Conservation (phyloP, 2,797 vertebrate genomes). For the Micromesistius poutassou region DNA sequence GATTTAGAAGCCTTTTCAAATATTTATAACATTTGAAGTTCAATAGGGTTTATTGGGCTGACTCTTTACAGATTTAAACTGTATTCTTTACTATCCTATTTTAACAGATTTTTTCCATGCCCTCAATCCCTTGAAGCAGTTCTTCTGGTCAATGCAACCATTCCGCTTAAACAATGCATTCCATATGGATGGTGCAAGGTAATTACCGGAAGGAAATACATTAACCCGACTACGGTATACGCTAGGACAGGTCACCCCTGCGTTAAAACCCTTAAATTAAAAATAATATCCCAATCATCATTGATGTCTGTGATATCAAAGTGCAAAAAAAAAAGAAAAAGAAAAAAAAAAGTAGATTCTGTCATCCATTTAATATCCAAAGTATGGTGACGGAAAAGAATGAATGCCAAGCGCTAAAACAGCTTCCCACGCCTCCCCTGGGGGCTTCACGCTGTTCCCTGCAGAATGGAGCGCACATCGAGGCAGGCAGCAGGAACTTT, state of each 20-base stretch:
- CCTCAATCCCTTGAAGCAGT: neutral
- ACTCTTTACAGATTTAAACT: neutral
- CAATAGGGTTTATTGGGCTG: too few relatives aligned
- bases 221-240: too few relatives aligned
- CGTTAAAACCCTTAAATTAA: too few relatives aligned
- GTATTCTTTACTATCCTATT: neutral
- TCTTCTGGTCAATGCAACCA: neutral
- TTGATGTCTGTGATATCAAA: neutral
- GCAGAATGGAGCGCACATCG: conserved; percentile 6
- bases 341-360: neutral
- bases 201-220: too few relatives aligned
- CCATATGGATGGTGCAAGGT: neutral
- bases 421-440: neutral
- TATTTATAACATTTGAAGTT: neutral
- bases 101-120: neutral
- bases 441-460: neutral
- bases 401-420: neutral
- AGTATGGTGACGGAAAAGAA: neutral
- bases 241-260: too few relatives aligned
- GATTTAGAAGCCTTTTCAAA: neutral
- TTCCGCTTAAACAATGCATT: neutral
- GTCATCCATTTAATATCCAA: neutral
- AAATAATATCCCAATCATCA: neutral
- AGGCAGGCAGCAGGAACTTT: conserved; percentile 74
- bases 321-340: too few relatives aligned